Conservation (phyloP, 1,140 invertebrate genomes). For the Agraylea sexmaculata region DNA sequence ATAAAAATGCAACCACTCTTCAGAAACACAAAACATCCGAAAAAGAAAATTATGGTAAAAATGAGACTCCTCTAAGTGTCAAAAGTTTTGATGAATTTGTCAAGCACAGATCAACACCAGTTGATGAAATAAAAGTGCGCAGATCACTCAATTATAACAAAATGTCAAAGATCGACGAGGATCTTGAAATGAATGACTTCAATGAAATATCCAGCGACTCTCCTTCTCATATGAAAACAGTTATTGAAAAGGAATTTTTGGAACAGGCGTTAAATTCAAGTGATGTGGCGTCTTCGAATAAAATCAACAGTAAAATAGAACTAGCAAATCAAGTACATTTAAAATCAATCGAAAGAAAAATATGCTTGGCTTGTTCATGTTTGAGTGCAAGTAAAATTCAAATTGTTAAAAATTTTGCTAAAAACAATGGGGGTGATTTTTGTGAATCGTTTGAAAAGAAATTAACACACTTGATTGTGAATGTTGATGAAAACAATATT, state of each 20-base stretch:
- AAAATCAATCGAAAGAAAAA: neutral
- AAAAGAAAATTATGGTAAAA: conserved; percentile 22
- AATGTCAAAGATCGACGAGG: conserved; percentile 18
- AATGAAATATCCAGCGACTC: conserved; percentile 6
- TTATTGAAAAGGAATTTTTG: conserved; percentile 14
- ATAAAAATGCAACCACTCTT: conserved; percentile 20
- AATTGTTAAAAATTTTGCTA: conserved; percentile 25
- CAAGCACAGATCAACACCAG: conserved; percentile 30
- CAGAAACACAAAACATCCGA: conserved; percentile 20
- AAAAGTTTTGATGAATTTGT: conserved; percentile 31
- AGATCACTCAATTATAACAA: conserved; percentile 31
- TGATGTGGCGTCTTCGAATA: neutral
- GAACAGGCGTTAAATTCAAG: conserved; percentile 6
- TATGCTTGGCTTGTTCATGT: conserved; percentile 30
- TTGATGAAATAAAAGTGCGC: conserved; percentile 21
- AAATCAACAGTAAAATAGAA: neutral
- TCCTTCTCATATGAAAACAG: conserved; percentile 12
- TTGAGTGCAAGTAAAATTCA: conserved; percentile 22
- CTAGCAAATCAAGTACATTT: neutral
- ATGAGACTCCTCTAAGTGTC: conserved; percentile 29
- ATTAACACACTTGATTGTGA: conserved; percentile 34
- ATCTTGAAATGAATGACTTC: conserved; percentile 18
- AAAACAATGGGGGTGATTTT: conserved; percentile 26
- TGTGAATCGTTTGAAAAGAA: conserved; percentile 28
- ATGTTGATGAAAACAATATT: conserved; percentile 31